Conservation (phyloP, 2,888 invertebrate species). For the Liodrosophila aerea region DNA sequence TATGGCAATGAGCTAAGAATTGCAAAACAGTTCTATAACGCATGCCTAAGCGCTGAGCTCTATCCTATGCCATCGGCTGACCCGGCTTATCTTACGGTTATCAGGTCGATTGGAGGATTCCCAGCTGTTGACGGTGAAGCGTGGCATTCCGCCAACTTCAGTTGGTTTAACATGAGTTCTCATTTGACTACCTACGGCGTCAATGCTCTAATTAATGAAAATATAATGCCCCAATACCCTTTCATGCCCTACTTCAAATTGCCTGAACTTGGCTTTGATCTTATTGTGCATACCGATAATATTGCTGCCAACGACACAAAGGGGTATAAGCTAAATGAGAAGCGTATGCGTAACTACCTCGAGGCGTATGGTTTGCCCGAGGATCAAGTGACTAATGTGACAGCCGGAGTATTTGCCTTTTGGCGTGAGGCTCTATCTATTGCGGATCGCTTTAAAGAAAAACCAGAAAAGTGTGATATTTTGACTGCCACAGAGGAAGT, state of each 20-base stretch:
- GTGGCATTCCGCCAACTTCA: conserved; percentile 68
- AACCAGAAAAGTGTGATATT: conserved; percentile 34
- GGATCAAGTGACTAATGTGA: conserved; percentile 46
- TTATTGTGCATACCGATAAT: conserved; percentile 75
- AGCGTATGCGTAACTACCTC: conserved; percentile 73
- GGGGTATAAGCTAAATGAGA: conserved; percentile 70
- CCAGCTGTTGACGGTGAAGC: conserved; percentile 76
- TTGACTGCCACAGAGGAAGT: not conserved
- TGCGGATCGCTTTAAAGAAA: conserved; percentile 54
- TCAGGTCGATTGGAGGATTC: conserved; percentile 78
- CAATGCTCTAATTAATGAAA: conserved; percentile 64
- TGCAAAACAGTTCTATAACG: conserved; percentile 69
- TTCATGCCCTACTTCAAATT: conserved; percentile 74
- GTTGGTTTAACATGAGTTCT: conserved; percentile 81
- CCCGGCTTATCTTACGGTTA: conserved; percentile 70
- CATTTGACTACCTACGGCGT: conserved; percentile 74
- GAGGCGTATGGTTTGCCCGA: conserved; percentile 61
- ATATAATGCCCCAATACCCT: conserved; percentile 60
- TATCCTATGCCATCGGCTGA: conserved; percentile 65
- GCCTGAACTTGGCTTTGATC: conserved; percentile 78
- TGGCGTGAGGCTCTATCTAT: conserved; percentile 62
- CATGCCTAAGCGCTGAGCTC: conserved; percentile 67
- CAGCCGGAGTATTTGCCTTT: conserved; percentile 68
- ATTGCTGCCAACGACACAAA: conserved; percentile 68
- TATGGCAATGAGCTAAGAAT: conserved; percentile 66